Percentiles rank a stretch among this genome's conserved stretches.
phyloP scores from a whole-genome alignment of 2,888 invertebrate species.

The Caenorhabditis wallacei region DNA sequence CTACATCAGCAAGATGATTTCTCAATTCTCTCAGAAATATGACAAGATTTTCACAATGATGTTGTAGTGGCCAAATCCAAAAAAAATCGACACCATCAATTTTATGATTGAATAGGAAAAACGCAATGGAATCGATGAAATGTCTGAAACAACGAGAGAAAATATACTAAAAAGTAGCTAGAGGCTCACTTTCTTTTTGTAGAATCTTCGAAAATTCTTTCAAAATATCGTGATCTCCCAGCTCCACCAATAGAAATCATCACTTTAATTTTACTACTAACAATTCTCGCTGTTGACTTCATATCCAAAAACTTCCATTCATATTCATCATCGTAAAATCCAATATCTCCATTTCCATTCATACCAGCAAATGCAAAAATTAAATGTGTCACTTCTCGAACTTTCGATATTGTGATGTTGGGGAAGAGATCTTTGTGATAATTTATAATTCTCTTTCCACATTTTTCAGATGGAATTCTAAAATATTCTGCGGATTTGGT shows the following conservation, averaged over 20 bases:
- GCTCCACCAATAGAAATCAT: background rate
- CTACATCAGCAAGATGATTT: background rate
- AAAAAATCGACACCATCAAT: conserved; percentile 13
- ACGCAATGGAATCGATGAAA: background rate
- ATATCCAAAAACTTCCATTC: background rate
- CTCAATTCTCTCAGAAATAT: background rate
- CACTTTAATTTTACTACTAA: background rate
- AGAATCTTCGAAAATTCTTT: background rate
- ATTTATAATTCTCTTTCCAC: background rate
- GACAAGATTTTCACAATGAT: background rate
- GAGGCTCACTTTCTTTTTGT: background rate
- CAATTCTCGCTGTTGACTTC: background rate
- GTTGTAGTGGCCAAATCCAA: background rate
- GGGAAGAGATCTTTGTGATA: background rate
- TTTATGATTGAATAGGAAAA: background rate
- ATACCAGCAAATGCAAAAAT: background rate
- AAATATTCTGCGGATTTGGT: too few species aligned
- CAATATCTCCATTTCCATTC: background rate
- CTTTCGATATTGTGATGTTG: background rate
- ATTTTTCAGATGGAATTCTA: background rate
- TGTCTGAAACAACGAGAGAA: conserved; percentile 8
- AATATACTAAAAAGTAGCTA: too few species aligned
- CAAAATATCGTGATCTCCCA: background rate
- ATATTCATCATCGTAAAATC: background rate
- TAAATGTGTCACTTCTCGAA: background rate